Evolutionary conservation across 2,797 vertebrate genomes (phyloP), one percentile per base, ranked within the genome.

Genomic region (Melanotaenia parkinsoni): DNA sequence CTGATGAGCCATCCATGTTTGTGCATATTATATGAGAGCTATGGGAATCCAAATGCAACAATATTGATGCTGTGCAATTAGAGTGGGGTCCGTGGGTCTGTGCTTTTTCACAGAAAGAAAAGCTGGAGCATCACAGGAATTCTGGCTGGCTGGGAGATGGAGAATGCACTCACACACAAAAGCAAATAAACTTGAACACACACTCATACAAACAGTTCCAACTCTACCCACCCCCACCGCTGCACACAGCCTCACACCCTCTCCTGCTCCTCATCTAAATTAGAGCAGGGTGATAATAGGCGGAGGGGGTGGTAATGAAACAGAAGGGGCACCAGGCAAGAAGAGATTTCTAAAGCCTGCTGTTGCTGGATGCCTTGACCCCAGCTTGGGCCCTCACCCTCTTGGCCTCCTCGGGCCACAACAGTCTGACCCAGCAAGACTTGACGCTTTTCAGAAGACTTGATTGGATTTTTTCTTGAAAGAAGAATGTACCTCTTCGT

Each of bases 1-100:
- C 53, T 75, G 79, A 81, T 68, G 88, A 85, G 79, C 76, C 74
- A 63, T 87, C 80, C 74, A 68, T 83, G 80, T 80, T 54, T 78
- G 80, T 89, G 89, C 77, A 87, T 90, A 83, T 92, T 89, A 83
- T 86, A 91, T 85, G 77, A 89, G 86, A 84, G 90, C 90, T 84
- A 60, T 88, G 88, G 91, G 91, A 94, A 85, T 93, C 76, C 80
- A 91, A 94, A 94, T 88, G 88, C 88, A 91, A 92, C 92, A 93
- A 91, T 94, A 95, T 94, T 94, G 94, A 94, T 91, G 90, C 79
- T 76, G 76, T 91, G 92, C 90, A 93, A 94, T 94, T 92, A 92
- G 83, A 88, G 88, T 11, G 79, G 89, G 90, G 90, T 93, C 92
- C 83, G 93, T 92, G 91, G 88, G 89, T 89, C 88, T 84, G 83